Evolutionary conservation across 2,888 invertebrate genomes (phyloP), one percentile per base, ranked within the genome.

Genomic region (Archips crataeganus): DNA sequence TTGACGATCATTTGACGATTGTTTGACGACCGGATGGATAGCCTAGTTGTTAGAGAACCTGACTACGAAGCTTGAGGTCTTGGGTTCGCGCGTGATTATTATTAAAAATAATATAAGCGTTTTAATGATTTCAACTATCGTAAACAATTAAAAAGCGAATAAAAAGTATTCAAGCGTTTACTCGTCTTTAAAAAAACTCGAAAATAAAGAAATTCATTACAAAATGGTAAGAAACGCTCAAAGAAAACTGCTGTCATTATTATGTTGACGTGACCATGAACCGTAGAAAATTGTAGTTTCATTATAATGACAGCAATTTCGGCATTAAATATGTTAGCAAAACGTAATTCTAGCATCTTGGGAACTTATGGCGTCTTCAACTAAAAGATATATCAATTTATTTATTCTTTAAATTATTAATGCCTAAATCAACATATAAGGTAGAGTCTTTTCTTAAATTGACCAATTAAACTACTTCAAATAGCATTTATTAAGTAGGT

Each of bases 221-320:
- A 5, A 51, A 51, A 51, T n/a, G 13, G 2, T 9, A 15, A 8
- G 15, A 54, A 13, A 15, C 10, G 66, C 15, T 60, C 45, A 10
- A 68, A 68, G 59, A 60, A 68, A 32, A 59, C 60, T 15, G 39
- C 39, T 15, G 23, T 54, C 54, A 54, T 54, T 47, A 60, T 47
- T 5, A n/a, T 15, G 32, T 60, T 68, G 45, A 59, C 59, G 59
- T 59, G 59, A 60, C 59, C 59, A 60, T 68, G 59, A 59, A 47
- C 59, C 60, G 60, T 68, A 60, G 68, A 68, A 60, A 68, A 68
- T 68, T 54, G 9, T 8, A 59, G 47, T 60, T 47, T 59, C 60
- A 47, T 68, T 39, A 66, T 66, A 66, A 54, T 66, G 66, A 11
- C 54, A 15, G 66, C 54, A 23, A 54, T 66, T 66, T 23, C 36